These are phyloP conservation scores for Microplitis manilae DNA, from an alignment of 2,888 invertebrate genomes.

Conservation along the genomic window DNA sequence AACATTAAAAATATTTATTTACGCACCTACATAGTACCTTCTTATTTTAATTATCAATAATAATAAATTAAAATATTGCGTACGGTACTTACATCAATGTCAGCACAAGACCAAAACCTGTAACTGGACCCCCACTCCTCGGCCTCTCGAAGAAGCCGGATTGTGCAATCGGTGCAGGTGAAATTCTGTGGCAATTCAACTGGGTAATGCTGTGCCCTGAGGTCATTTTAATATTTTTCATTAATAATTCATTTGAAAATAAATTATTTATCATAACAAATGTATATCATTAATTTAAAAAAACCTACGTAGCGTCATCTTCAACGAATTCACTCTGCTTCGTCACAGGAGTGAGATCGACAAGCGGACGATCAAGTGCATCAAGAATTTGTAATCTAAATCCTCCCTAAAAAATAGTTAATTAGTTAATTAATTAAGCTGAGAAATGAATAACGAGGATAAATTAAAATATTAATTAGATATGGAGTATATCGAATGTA, in stretches of 20 bases:
- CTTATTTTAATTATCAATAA: conserved; percentile 35
- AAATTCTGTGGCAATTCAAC: conserved; percentile 87
- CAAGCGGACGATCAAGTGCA: conserved; percentile 84
- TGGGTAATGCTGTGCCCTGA: conserved; percentile 85
- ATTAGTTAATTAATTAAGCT: conserved; percentile 31
- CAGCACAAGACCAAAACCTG: conserved; percentile 96
- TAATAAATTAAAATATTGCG: neutral
- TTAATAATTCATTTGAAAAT: neutral
- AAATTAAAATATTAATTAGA: conserved; percentile 28
- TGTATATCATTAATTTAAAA: conserved; percentile 18
- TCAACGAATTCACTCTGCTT: conserved; percentile 86
- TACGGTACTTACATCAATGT: conserved; percentile 82
- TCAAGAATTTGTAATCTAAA: conserved; percentile 91
- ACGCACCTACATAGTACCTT: too few species aligned
- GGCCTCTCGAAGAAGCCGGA: conserved; percentile 91
- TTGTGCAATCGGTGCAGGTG: conserved; percentile 89
- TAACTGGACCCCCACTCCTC: conserved; percentile 90
- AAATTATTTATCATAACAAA: conserved; percentile 1
- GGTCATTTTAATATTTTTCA: conserved; percentile 13
- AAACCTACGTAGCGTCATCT: conserved; percentile 89
- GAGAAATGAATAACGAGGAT: conserved; percentile 6
- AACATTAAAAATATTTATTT: neutral
- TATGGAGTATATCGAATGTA: conserved; percentile 25
- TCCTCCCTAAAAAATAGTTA: conserved; percentile 81
- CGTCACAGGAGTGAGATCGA: conserved; percentile 88